A percentile compares a stretch with the other conserved stretches of the same genome.
Evolutionary conservation across 2,797 vertebrate genomes (phyloP).

Genomic region (Vireo griseus): DNA sequence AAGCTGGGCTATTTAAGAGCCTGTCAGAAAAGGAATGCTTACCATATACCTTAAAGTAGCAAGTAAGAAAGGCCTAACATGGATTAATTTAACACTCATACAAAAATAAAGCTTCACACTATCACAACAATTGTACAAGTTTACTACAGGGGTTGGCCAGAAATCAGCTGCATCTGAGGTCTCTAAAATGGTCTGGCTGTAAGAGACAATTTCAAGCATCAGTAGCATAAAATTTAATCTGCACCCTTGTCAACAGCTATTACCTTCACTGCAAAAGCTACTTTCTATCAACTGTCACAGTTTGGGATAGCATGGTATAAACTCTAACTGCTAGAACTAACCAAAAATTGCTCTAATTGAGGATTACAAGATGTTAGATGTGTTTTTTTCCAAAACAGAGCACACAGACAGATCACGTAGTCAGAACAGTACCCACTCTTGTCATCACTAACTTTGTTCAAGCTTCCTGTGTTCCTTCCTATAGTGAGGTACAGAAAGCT

Average conservation of each 20-base stretch:
- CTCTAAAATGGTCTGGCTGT: neutral
- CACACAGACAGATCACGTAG: neutral
- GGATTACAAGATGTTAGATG: neutral
- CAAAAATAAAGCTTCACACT: neutral
- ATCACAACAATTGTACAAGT: neutral
- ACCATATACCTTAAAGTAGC: neutral
- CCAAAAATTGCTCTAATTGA: neutral
- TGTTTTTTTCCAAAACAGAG: neutral
- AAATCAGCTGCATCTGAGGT: neutral
- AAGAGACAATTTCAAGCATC: conserved; percentile 2
- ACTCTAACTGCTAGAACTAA: neutral
- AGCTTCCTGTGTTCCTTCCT: neutral
- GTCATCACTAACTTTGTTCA: neutral
- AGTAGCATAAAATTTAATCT: neutral
- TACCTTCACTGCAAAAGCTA: neutral
- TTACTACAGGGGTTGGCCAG: neutral
- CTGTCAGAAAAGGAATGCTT: neutral
- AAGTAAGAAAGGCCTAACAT: neutral
- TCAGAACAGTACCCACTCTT: neutral
- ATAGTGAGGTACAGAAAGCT: neutral
- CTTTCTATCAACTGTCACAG: neutral
- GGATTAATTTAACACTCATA: neutral
- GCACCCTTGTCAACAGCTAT: neutral
- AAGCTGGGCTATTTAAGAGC: neutral
- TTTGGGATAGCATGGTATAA: neutral